Evolutionary conservation across 2,113 vertebrate genomes (phyloP).

Genomic region (Thunnus thynnus): DNA sequence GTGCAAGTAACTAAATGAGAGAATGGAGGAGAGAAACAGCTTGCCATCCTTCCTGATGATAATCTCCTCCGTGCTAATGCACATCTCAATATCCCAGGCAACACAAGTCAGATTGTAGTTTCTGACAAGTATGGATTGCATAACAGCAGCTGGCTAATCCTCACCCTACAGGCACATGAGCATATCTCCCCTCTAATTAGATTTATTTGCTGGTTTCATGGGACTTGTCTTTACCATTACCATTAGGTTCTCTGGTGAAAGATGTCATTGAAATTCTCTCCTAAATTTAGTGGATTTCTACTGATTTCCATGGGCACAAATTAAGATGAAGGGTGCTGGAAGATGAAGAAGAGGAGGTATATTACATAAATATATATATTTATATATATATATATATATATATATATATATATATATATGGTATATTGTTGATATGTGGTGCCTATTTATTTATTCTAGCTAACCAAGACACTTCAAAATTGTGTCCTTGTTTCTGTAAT

Average conservation of each 20-base stretch:
- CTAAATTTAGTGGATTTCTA: constrained; percentile 41
- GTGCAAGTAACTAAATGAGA: constrained; percentile 64
- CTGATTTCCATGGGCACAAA: constrained; percentile 54
- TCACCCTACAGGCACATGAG: constrained; percentile 74
- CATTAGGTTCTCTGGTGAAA: constrained; percentile 71
- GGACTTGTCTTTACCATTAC: constrained; percentile 79
- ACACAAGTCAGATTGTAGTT: constrained; percentile 84
- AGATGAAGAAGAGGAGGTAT: neutral
- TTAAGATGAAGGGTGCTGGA: constrained; percentile 14
- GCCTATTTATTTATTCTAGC: neutral
- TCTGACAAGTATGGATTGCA: constrained; percentile 85
- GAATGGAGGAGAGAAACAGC: constrained; percentile 78
- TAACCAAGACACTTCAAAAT: neutral
- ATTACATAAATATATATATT: no score
- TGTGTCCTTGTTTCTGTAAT: constrained; percentile 15
- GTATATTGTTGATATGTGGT: neutral
- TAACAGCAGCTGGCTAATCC: constrained; percentile 86
- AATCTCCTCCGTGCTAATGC: constrained; percentile 83
- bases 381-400: no score
- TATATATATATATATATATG: no score
- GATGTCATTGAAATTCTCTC: constrained; percentile 76
- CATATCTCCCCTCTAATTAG: constrained; percentile 82
- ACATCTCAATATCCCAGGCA: constrained; percentile 83
- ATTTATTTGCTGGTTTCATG: constrained; percentile 78
- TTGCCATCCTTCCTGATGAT: constrained; percentile 84